A percentile compares a stretch with the other conserved stretches of the same genome.
Conservation (phyloP, 2,888 invertebrate species). For the Ditula angustiorana region DNA sequence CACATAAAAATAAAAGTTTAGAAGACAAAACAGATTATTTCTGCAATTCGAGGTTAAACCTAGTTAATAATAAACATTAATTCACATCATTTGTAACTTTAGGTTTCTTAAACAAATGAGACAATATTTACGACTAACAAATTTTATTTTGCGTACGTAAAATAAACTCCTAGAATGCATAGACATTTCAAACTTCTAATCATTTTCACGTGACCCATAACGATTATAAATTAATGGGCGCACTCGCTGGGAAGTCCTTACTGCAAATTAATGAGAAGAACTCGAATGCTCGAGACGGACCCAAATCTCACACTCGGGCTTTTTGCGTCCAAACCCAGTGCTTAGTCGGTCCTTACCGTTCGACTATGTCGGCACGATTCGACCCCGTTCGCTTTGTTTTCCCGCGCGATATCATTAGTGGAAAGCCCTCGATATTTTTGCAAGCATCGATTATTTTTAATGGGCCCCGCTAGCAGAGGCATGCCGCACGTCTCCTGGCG, state of each 20-base stretch:
- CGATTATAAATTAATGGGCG: not conserved
- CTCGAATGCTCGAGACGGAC: slow-evolving; percentile 15
- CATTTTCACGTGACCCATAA: not conserved
- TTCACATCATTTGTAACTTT: too few relatives aligned
- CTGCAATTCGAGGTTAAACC: too few relatives aligned
- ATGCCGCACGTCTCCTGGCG: slow-evolving; percentile 58
- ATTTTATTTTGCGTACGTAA: too few relatives aligned
- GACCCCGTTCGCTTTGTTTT: slow-evolving; percentile 70
- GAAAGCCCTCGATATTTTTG: slow-evolving; percentile 81
- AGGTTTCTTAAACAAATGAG: too few relatives aligned
- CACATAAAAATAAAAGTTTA: too few relatives aligned
- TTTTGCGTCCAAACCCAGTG: slow-evolving; percentile 27
- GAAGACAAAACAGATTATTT: too few relatives aligned
- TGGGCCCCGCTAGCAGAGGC: slow-evolving; percentile 70
- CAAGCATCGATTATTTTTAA: slow-evolving; percentile 84
- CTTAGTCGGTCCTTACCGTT: slow-evolving; percentile 35
- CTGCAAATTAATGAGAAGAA: slow-evolving; percentile 25
- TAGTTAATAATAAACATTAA: too few relatives aligned
- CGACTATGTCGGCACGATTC: slow-evolving; percentile 38
- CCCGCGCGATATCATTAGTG: slow-evolving; percentile 82
- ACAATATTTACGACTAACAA: too few relatives aligned
- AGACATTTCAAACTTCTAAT: not conserved
- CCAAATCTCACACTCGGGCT: slow-evolving; percentile 24
- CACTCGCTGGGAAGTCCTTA: not conserved
- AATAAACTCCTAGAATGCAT: too few relatives aligned